phyloP scores from a whole-genome alignment of 2,797 vertebrate species.

The Typhlichthys subterraneus region DNA sequence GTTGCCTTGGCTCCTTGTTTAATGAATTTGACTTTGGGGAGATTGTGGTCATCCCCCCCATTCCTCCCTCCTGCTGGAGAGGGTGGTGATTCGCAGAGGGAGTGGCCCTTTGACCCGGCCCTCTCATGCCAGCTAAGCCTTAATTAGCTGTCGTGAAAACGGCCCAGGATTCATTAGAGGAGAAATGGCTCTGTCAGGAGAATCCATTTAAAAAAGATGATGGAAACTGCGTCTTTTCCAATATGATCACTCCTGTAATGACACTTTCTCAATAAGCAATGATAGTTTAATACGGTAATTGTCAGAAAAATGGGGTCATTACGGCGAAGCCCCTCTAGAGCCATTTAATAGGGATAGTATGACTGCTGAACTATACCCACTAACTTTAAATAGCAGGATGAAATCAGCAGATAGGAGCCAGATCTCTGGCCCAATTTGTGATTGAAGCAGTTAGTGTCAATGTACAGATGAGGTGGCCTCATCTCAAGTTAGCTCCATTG shows the following conservation, averaged over 20 bases:
- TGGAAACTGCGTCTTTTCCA: slow-evolving; percentile 72
- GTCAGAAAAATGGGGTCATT: slow-evolving; percentile 86
- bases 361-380: slow-evolving; percentile 53
- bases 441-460: slow-evolving; percentile 68
- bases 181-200: slow-evolving; percentile 76
- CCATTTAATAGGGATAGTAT: slow-evolving; percentile 82
- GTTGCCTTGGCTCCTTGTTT: slow-evolving; percentile 48
- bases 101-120: slow-evolving; percentile 74
- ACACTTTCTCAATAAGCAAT: slow-evolving; percentile 88
- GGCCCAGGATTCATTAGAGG: slow-evolving; percentile 76
- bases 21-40: slow-evolving; percentile 81
- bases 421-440: slow-evolving; percentile 31
- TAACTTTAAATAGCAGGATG: slow-evolving; percentile 76
- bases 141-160: slow-evolving; percentile 84
- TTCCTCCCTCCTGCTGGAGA: slow-evolving; percentile 31
- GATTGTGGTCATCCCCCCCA: slow-evolving; percentile 12
- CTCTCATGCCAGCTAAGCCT: slow-evolving; percentile 77
- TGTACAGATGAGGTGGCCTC: slow-evolving; percentile 65
- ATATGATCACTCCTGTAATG: slow-evolving; percentile 76
- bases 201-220: slow-evolving; percentile 81
- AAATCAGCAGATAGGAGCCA: slow-evolving; percentile 59
- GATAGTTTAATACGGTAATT: slow-evolving; percentile 95
- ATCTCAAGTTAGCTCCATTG: slow-evolving; percentile 54
- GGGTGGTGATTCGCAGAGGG: slow-evolving; percentile 66
- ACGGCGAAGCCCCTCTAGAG: slow-evolving; percentile 77